Conservation (phyloP, 2,797 vertebrate species). For the Sebastes baramenuke region DNA sequence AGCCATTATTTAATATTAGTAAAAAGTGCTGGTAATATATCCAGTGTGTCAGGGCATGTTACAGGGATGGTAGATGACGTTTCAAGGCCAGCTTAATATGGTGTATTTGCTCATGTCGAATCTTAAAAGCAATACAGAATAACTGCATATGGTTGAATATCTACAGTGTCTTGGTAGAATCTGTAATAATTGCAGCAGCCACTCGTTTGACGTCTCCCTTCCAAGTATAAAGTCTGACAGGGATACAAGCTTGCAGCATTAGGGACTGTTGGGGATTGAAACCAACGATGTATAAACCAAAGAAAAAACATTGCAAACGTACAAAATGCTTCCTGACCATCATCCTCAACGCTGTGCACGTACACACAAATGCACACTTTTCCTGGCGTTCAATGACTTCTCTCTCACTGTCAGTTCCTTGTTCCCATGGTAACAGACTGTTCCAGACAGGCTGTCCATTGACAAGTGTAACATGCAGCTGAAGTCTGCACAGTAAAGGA, state of each 20-base stretch:
- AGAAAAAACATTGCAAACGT: background rate
- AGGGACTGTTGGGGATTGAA: background rate
- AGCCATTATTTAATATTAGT: too few relatives aligned
- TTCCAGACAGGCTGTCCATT: conserved; percentile 33
- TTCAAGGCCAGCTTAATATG: background rate
- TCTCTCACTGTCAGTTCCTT: conserved; percentile 23
- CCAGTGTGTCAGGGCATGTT: background rate
- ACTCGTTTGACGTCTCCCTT: too few relatives aligned
- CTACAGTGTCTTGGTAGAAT: too few relatives aligned
- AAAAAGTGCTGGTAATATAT: background rate
- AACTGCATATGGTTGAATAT: background rate
- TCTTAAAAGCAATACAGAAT: background rate
- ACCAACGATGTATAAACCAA: background rate
- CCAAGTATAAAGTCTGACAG: too few relatives aligned
- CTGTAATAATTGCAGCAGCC: too few relatives aligned
- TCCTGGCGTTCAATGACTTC: conserved; percentile 1
- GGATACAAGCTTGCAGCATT: background rate
- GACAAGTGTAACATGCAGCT: background rate
- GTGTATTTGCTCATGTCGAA: background rate
- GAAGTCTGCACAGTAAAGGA: conserved; percentile 1
- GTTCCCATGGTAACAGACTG: conserved; percentile 62
- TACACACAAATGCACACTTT: background rate
- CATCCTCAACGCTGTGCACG: background rate
- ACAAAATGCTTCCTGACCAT: background rate
- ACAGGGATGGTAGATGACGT: background rate